These are phyloP conservation scores for Torymus aiolomorphi DNA, from an alignment of 2,888 invertebrate species.

Conservation along the genomic window DNA sequence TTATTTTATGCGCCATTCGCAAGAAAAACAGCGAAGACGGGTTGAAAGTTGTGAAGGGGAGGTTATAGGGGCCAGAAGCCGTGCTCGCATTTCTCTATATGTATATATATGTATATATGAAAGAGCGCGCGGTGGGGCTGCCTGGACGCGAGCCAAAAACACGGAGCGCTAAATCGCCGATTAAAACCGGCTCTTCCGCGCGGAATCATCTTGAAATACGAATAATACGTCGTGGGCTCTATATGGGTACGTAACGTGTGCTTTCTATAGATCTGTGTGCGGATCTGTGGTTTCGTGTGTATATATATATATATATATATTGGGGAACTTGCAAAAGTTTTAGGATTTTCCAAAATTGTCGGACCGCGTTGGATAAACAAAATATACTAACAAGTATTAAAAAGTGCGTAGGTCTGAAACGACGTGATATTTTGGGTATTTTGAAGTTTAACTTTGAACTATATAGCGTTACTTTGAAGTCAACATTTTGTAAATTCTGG, in stretches of 20 bases:
- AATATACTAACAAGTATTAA: too few relatives aligned
- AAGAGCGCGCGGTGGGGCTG: not conserved
- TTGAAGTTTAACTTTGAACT: too few relatives aligned
- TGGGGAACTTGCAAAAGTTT: too few relatives aligned
- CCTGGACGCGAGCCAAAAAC: constrained; percentile 47
- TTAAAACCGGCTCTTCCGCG: constrained; percentile 48
- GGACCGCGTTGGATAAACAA: too few relatives aligned
- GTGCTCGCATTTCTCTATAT: constrained; percentile 7
- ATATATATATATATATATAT: too few relatives aligned
- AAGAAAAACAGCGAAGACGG: constrained; percentile 20
- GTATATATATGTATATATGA: not conserved
- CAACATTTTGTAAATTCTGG: too few relatives aligned
- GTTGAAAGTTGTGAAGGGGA: not conserved
- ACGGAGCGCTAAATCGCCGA: constrained; percentile 52
- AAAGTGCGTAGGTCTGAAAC: too few relatives aligned
- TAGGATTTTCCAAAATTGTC: too few relatives aligned
- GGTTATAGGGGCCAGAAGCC: too few relatives aligned
- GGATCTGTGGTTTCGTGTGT: not conserved
- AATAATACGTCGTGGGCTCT: constrained; percentile 18
- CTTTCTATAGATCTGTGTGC: not conserved
- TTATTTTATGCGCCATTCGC: constrained; percentile 36
- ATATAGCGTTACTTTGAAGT: too few relatives aligned
- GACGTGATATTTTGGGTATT: too few relatives aligned
- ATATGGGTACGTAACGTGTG: not conserved
- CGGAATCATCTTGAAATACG: constrained; percentile 49